These are phyloP conservation scores for Lasioglossum morio DNA, from an alignment of 2,888 invertebrate species.

Conservation along the genomic window DNA sequence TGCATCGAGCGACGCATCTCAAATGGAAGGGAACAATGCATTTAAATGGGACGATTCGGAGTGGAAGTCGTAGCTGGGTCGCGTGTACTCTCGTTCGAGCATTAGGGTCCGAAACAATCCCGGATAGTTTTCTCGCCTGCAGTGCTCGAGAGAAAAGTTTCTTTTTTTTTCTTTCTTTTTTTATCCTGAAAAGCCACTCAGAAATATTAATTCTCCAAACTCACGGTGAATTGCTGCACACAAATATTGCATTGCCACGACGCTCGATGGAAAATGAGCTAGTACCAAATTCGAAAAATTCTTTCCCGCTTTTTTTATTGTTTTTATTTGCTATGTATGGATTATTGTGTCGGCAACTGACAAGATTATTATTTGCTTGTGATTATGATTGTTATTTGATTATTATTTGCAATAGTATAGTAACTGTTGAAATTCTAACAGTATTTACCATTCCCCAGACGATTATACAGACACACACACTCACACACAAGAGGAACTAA, in stretches of 20 bases:
- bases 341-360: background rate
- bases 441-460: too few species aligned
- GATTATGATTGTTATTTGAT: too few species aligned
- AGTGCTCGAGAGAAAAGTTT: background rate
- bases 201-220: constrained; percentile 45
- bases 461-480: too few species aligned
- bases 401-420: too few species aligned
- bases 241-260: background rate
- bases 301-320: background rate
- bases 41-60: constrained; percentile 62
- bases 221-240: background rate
- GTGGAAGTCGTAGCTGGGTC: constrained; percentile 52
- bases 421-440: too few species aligned
- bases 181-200: constrained; percentile 42
- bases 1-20: constrained; percentile 61
- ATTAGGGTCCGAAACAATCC: constrained; percentile 55
- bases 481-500: too few species aligned
- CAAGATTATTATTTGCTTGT: background rate
- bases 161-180: background rate
- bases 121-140: constrained; percentile 37
- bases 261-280: background rate
- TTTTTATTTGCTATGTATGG: background rate
- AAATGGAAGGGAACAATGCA: constrained; percentile 64
- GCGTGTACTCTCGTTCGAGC: constrained; percentile 41
- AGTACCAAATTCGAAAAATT: too few species aligned